These are phyloP conservation scores for Gymnocypris eckloni DNA, from an alignment of 2,797 vertebrate species.

Conservation along the genomic window DNA sequence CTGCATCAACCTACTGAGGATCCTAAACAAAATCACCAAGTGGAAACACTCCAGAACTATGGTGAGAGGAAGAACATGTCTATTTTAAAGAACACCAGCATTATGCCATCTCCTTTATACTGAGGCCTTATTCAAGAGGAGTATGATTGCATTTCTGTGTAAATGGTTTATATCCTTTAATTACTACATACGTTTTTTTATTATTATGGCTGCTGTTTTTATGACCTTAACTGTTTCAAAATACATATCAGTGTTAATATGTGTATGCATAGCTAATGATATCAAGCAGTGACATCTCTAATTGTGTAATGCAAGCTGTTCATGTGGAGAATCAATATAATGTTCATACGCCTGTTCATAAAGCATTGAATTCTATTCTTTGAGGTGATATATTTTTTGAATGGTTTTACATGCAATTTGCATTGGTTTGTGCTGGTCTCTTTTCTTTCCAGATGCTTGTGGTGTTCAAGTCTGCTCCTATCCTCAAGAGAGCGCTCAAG, in stretches of 20 bases:
- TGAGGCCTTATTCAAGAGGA: too few species aligned
- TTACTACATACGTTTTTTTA: background rate
- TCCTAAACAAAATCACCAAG: constrained; percentile 96
- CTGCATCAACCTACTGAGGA: constrained; percentile 92
- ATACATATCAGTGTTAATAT: background rate
- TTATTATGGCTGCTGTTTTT: background rate
- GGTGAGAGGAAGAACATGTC: constrained; percentile 72
- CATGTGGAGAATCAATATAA: background rate
- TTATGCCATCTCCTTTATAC: background rate
- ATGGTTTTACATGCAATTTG: background rate
- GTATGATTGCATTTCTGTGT: background rate
- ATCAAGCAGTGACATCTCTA: background rate
- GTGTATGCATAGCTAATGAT: background rate
- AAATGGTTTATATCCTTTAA: background rate
- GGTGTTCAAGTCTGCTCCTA: constrained; percentile 95
- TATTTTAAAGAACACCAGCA: background rate
- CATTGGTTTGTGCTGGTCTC: background rate
- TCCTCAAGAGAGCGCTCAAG: constrained; percentile 93
- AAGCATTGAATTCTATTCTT: background rate
- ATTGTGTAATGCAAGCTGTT: background rate
- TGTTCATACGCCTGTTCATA: background rate
- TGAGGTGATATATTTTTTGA: too few species aligned
- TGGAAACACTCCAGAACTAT: constrained; percentile 99
- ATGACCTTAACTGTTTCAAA: background rate
- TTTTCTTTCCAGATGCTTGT: constrained; percentile 87